A percentile compares a stretch with the other conserved stretches of the same genome.
Evolutionary conservation across 2,113 vertebrate species (phyloP).

Genomic region (Nasalis larvatus): DNA sequence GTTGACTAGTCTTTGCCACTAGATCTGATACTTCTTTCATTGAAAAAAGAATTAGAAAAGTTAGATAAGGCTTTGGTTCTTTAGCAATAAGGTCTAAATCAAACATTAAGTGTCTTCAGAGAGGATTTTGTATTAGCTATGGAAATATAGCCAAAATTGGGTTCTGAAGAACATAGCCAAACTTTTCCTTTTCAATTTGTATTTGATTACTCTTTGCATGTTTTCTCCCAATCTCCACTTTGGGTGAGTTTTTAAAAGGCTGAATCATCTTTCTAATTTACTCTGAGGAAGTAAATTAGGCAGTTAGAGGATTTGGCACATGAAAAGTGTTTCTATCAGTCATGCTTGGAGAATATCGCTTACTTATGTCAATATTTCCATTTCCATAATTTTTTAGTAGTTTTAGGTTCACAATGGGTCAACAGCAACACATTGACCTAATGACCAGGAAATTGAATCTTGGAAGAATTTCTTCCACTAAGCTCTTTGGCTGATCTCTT

Average conservation of each 20-base stretch:
- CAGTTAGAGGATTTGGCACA: background rate
- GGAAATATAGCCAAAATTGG: background rate
- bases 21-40: background rate
- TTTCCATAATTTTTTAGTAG: background rate
- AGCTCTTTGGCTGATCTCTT: background rate
- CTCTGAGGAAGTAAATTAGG: background rate
- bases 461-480: background rate
- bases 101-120: background rate
- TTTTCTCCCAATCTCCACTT: background rate
- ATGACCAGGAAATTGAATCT: background rate
- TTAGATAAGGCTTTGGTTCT: background rate
- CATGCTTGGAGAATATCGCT: background rate
- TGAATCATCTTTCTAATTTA: constrained; percentile 19
- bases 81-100: background rate
- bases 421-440: background rate
- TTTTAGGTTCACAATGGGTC: background rate
- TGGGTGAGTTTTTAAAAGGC: background rate
- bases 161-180: background rate
- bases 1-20: background rate
- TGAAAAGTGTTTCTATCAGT: background rate
- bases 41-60: constrained; percentile 5
- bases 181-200: background rate
- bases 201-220: background rate
- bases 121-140: background rate
- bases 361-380: background rate